Base-by-base conservation (phyloP, 2,113 vertebrate genomes). In the Thalassarche chlororhynchos region DNA sequence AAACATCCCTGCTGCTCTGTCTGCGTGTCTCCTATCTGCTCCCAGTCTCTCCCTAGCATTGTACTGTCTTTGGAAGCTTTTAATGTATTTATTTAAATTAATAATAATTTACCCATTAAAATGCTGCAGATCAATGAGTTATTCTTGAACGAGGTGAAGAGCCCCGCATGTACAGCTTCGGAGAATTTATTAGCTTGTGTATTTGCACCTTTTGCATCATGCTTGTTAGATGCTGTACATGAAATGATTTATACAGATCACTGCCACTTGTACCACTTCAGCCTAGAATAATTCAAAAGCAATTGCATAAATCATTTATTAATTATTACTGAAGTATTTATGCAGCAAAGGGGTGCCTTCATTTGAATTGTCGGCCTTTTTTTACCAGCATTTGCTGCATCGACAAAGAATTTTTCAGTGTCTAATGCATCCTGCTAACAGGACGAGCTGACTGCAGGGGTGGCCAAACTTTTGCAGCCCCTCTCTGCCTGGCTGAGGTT, bases 101-200 rank as follows among this genome's bases (percentile, higher is more conserved):
- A 74, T 65, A 89, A 40, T 87, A 68, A 87, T 92, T 61, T 80
- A 15, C 24, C 77, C 28, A 31, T 96, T 47, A 86, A 89, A 93
- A 88, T 40, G 72, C 72, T 90, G 42, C 66, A 38, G 81, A 77
- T 85, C 65, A 72, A 31, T 46, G 68, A 85, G 86, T 54, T 89
- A 26, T 68, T 78, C 69, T 69, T 29, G 36, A 44, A 58, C 4
- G 29, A 82, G 79, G 65, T 49, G 80, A 58, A 60, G 23, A 87
- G 58, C 58, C 32, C 36, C 4, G 1, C 1, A 0, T n/a, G 44
- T 44, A 21, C 0, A 0, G 66, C 92, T 60, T 18, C 1, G 0
- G 83, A 78, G 85, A 49, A 77, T 77, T 95, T 74, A 94, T 94
- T 62, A 93, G 77, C 55, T 64, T 3, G 8, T 57, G 86, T 64